Conservation (phyloP, 2,797 vertebrate species). For the Sebastiscus albofasciatus region DNA sequence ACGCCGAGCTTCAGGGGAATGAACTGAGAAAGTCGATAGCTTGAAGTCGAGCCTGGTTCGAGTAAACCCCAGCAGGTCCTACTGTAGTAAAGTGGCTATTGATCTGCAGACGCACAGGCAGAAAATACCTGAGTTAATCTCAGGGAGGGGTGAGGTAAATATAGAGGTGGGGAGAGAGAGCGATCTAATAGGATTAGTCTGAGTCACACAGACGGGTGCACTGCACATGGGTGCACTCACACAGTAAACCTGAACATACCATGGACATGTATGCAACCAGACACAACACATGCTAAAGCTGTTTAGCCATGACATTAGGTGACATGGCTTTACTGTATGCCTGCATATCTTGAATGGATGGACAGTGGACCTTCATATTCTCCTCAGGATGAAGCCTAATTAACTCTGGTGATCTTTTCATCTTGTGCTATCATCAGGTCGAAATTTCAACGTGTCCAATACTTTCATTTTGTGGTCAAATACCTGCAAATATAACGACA, state of each 20-base stretch:
- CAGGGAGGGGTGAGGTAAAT: slow-evolving; percentile 64
- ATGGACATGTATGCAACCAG: neutral
- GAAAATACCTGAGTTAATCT: slow-evolving; percentile 73
- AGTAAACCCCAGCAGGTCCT: slow-evolving; percentile 36
- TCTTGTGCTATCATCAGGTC: no score
- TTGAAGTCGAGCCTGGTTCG: slow-evolving; percentile 22
- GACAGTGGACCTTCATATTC: neutral
- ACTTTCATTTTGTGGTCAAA: neutral
- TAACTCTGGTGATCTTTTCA: neutral
- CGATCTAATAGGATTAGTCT: slow-evolving; percentile 79
- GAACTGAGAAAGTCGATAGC: slow-evolving; percentile 40
- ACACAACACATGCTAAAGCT: neutral
- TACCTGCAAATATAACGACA: neutral
- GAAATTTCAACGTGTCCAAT: neutral
- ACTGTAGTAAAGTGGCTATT: slow-evolving; percentile 54
- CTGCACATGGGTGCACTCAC: slow-evolving; percentile 22
- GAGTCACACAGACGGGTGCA: slow-evolving; percentile 56
- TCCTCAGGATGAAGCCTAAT: neutral
- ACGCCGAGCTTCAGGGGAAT: slow-evolving; percentile 29
- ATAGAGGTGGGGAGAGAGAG: slow-evolving; percentile 62
- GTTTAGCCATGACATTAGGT: neutral
- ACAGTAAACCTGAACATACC: slow-evolving; percentile 8
- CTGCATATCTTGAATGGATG: neutral
- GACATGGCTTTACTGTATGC: neutral
- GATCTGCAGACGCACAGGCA: slow-evolving; percentile 57